phyloP scores from a whole-genome alignment of 2,797 vertebrate species.

The Malurus leucopterus region DNA sequence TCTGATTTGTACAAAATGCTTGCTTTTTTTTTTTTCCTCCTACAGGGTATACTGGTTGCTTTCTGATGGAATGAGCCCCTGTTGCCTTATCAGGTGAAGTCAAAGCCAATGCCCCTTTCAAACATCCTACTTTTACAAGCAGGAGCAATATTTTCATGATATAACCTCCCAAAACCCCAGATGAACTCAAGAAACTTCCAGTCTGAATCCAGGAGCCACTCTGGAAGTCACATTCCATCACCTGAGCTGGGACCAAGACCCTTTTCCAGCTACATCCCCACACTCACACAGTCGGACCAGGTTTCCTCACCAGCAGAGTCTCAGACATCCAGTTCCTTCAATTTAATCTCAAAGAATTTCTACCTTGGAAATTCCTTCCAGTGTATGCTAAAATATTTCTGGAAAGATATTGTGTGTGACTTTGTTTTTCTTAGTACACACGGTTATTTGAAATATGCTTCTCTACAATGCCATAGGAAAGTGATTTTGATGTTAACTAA shows the following conservation, averaged over 20 bases:
- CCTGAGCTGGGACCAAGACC: accelerated
- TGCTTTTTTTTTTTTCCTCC: accelerated
- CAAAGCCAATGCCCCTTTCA: not conserved
- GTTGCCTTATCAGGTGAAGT: not conserved
- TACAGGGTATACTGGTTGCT: not conserved
- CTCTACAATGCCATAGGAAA: not conserved
- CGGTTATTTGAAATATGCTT: not conserved
- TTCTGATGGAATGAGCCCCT: not conserved
- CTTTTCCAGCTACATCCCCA: not conserved
- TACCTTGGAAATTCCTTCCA: not conserved
- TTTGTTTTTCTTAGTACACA: not conserved
- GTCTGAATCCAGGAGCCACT: not conserved
- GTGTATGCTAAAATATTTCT: not conserved
- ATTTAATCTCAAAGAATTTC: not conserved
- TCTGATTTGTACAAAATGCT: not conserved
- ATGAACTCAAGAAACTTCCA: not conserved
- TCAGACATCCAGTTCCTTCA: not conserved
- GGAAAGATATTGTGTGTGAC: not conserved
- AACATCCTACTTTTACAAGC: not conserved
- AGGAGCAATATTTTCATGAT: not conserved
- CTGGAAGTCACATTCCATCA: not conserved
- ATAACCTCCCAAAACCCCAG: not conserved
- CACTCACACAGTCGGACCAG: no score
- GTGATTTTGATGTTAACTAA: not conserved
- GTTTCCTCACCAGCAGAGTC: not conserved